Percentiles rank a stretch among this genome's conserved stretches.
Evolutionary conservation across 1,140 invertebrate species (phyloP).

Genomic region (Bombus affinis): DNA sequence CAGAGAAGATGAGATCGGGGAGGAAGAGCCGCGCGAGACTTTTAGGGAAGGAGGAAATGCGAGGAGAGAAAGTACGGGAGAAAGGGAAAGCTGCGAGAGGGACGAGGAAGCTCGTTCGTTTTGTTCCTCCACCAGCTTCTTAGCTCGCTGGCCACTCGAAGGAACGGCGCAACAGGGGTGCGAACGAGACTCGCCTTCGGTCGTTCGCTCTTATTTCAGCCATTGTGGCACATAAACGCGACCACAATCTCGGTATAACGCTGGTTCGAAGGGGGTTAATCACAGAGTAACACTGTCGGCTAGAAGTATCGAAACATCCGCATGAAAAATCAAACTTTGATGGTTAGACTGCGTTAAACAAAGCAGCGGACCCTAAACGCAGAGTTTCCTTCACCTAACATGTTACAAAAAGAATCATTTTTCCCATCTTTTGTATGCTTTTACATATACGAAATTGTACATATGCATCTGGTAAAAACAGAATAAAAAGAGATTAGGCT

Average conservation of each 20-base stretch:
- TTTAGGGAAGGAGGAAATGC: no score
- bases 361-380: no score
- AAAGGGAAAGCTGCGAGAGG: neutral
- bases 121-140: neutral
- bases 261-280: neutral
- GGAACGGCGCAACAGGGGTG: neutral
- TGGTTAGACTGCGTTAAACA: no score
- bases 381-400: no score
- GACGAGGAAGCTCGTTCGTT: neutral
- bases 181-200: neutral
- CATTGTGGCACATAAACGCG: neutral
- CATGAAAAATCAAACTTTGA: no score
- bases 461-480: no score
- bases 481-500: no score
- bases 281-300: neutral
- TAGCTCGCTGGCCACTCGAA: neutral
- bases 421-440: no score
- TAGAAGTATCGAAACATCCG: no score
- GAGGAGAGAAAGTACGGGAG: neutral
- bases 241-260: slow-evolving; percentile 20
- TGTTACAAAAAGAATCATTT: no score
- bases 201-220: neutral
- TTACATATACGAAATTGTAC: no score
- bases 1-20: neutral
- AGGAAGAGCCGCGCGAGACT: neutral